Evolutionary conservation across 2,797 vertebrate genomes (phyloP).

Genomic region (Microcaecilia unicolor): DNA sequence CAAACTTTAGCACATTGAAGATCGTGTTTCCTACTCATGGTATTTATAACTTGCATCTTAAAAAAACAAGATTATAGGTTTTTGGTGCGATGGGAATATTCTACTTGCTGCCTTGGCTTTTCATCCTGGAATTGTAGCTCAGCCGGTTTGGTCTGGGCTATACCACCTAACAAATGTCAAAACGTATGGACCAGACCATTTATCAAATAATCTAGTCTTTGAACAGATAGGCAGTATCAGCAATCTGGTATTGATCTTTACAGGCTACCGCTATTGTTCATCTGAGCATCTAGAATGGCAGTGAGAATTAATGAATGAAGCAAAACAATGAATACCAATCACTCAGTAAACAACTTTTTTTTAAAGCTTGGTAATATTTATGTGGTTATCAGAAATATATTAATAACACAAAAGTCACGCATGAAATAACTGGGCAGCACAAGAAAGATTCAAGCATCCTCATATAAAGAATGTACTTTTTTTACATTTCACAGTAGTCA

Average conservation of each 20-base stretch:
- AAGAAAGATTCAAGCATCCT: too few relatives aligned
- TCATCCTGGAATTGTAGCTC: slow-evolving; percentile 29
- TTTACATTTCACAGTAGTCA: too few relatives aligned
- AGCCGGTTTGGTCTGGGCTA: slow-evolving; percentile 54
- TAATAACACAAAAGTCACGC: background rate
- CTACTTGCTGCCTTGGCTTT: slow-evolving; percentile 25
- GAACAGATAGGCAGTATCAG: slow-evolving; percentile 96
- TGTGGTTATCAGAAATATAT: slow-evolving; percentile 18
- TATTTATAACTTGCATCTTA: slow-evolving; percentile 15
- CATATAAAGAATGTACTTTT: too few relatives aligned
- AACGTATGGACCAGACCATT: slow-evolving; percentile 80
- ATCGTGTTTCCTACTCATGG: slow-evolving; percentile 1
- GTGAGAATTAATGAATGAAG: slow-evolving; percentile 92
- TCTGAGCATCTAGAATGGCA: slow-evolving; percentile 79
- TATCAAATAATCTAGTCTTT: slow-evolving; percentile 93
- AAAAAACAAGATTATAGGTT: slow-evolving; percentile 9
- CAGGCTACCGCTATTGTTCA: slow-evolving; percentile 89
- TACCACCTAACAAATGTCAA: slow-evolving; percentile 73
- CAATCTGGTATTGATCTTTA: slow-evolving; percentile 94
- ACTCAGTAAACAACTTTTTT: slow-evolving; percentile 46
- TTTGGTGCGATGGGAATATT: slow-evolving; percentile 32
- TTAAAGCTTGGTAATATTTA: too few relatives aligned
- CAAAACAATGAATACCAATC: slow-evolving; percentile 90
- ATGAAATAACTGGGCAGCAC: background rate
- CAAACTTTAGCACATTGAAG: background rate